phyloP scores from a whole-genome alignment of 2,113 vertebrate species.

The Chrysemys picta region DNA sequence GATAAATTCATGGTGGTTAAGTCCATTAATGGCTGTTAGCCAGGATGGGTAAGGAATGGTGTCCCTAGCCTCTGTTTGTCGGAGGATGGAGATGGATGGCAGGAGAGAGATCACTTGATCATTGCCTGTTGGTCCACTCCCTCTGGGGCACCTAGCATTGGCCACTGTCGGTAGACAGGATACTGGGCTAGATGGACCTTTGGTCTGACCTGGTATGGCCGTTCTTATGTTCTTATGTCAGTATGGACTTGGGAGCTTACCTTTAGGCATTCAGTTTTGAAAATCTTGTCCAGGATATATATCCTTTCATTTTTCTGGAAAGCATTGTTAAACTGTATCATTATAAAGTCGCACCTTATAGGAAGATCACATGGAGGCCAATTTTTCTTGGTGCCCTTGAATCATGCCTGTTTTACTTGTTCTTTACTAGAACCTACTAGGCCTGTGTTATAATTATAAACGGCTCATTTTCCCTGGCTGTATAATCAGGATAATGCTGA shows the following conservation, averaged over 20 bases:
- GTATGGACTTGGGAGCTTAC: neutral
- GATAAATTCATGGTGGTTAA: too few relatives aligned
- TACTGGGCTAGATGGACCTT: too few relatives aligned
- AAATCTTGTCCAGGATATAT: neutral
- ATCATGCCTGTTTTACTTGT: neutral
- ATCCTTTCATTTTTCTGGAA: neutral
- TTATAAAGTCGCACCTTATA: neutral
- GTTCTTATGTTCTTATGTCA: too few relatives aligned
- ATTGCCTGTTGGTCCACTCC: too few relatives aligned
- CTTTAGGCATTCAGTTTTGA: neutral
- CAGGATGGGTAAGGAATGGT: too few relatives aligned
- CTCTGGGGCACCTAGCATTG: too few relatives aligned
- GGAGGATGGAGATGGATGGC: too few relatives aligned
- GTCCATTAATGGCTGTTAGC: too few relatives aligned
- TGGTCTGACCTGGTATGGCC: too few relatives aligned
- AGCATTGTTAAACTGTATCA: neutral
- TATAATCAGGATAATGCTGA: conserved; percentile 35
- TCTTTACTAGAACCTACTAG: neutral
- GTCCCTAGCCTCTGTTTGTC: too few relatives aligned
- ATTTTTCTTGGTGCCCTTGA: neutral
- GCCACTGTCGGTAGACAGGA: too few relatives aligned
- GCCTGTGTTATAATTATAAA: neutral
- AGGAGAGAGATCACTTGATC: too few relatives aligned
- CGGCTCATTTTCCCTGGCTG: neutral
- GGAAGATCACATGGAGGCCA: neutral